Base-by-base conservation (phyloP, 2,797 vertebrate species). In the Protosalanx chinensis region DNA sequence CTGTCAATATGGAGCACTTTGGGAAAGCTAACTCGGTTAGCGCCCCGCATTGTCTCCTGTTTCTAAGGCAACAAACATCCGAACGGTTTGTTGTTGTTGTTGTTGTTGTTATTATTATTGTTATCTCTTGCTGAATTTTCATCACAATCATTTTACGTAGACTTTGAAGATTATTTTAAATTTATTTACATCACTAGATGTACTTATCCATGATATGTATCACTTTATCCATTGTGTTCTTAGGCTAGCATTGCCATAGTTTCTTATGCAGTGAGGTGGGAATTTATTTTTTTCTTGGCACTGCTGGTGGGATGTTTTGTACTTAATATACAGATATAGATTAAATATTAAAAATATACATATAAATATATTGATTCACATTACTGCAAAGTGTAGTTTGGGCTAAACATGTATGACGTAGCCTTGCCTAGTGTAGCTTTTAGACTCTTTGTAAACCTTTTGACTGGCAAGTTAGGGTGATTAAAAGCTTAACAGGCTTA, bases 1-100 rank as follows among this genome's bases (percentile, higher is more conserved):
- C 87, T 84, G 82, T 83, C 79, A 76, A 81, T 84, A 80, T 75
- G 41, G 76, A 79, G 81, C 76, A 66, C 75, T 87, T 80, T 85
- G 27, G 6, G 75, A 69, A 76, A 68, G 58, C 74, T 72, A 74
- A 82, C 68, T 77, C 37, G 76, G 85, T 86, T 83, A 81, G 81
- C 81, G 83, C 67, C 71, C 69, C 68, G 73, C 86, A 88, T 83
- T 74, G 70, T 83, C 80, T 86, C 79, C 81, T 46, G 15, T 33
- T 57, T 30, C 76, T 77, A 41, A 84, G 84, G 72, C 69, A 68
- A 80, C 75, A 67, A 59, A 68, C 29, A 46, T 46, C 41, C 41
- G 41, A 46, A 46, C 41, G 10, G 79, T 73, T 65, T 8, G 46
- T 51, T 46, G n/a, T n/a, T n/a, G n/a, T n/a, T n/a, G n/a, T n/a